phyloP scores from a whole-genome alignment of 2,113 vertebrate species.

The Mandrillus leucophaeus region DNA sequence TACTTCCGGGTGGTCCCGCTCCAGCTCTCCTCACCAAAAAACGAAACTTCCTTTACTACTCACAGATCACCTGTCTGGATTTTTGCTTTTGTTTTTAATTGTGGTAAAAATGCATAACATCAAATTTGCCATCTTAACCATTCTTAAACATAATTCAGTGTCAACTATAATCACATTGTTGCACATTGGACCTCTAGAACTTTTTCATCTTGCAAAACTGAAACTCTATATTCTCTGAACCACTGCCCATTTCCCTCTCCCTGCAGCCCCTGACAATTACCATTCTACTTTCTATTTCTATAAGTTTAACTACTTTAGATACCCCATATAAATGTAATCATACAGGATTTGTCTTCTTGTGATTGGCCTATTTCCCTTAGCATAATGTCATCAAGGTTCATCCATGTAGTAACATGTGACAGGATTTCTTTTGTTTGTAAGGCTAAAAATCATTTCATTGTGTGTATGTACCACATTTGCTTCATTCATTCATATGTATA shows the following conservation, averaged over 20 bases:
- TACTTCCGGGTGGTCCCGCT: neutral
- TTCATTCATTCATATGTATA: neutral
- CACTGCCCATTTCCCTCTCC: fast-evolving
- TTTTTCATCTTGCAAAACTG: neutral
- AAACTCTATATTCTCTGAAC: neutral
- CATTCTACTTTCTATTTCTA: neutral
- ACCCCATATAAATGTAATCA: neutral
- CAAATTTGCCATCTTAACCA: neutral
- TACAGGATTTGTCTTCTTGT: neutral
- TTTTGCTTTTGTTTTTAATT: neutral
- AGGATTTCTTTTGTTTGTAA: neutral
- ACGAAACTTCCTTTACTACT: neutral
- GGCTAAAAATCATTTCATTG: neutral
- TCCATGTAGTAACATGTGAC: neutral
- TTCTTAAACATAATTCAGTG: neutral
- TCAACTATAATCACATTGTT: neutral
- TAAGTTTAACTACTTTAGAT: neutral
- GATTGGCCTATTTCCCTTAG: neutral
- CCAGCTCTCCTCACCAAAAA: neutral
- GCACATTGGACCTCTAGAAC: neutral
- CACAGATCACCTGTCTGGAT: neutral
- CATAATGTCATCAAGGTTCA: neutral
- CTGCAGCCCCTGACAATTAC: neutral
- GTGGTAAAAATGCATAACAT: neutral
- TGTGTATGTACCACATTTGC: neutral